Evolutionary conservation across 2,888 invertebrate genomes (phyloP), one percentile per base, ranked within the genome.

Genomic region (Drosophila cyrtoloma): DNA sequence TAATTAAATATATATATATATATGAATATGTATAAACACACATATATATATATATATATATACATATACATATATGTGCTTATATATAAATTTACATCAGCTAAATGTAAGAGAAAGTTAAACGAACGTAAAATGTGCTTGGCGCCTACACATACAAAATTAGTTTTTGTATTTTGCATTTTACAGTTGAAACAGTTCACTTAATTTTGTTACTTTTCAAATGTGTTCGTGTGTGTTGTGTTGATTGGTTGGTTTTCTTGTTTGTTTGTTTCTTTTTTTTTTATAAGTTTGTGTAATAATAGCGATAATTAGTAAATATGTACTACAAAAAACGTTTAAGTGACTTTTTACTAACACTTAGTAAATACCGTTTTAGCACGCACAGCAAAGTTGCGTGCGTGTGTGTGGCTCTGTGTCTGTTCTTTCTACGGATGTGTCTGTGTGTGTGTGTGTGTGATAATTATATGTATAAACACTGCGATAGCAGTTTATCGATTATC

Each of bases 261-360:
- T 51, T 57, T 60, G 55, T 44, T 22, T 42, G 44, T 65, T 57
- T 39, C 58, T 63, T 62, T 58, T 53, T 77, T 62, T 70, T 33
- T 57, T 71, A 67, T 44, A 79, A 71, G 75, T 55, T 71, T 72
- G 75, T 71, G 60, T 89, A 81, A 83, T 71, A 71, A 72, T 86
- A 84, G 75, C 71, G 71, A 71, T 86, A 75, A 84, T 89, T 84
- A 72, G 71, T 84, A 82, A 78, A 78, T 82, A 86, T 85, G 80
- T 76, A 71, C 88, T 90, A 86, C 90, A 77, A 82, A 84, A 89
- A 85, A 88, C 75, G 76, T 80, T 89, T 59, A 90, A 88, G 88
- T 88, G 90, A 88, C 89, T 85, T 68, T 81, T 81, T 74, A 66
- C 60, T 77, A 82, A 70, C 76, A 78, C 58, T 67, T 79, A 81